These are phyloP conservation scores for Gallirallus australis DNA, from an alignment of 2,797 vertebrate species.

Conservation along the genomic window DNA sequence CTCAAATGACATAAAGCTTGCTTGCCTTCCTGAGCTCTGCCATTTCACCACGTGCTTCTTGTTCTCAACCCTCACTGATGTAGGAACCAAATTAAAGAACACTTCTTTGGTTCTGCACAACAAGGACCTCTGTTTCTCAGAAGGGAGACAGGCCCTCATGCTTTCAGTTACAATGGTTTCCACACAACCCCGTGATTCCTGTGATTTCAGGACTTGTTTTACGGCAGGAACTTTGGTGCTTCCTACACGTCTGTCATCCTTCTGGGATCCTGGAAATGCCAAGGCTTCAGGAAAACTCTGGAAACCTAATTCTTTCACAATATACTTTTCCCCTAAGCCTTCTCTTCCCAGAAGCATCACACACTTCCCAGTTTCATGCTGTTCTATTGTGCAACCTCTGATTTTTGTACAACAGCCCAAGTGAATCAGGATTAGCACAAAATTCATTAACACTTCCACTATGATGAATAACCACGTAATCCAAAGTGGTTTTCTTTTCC, in stretches of 20 bases:
- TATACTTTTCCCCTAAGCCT: not conserved
- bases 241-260: not conserved
- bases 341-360: not conserved
- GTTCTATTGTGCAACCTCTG: not conserved
- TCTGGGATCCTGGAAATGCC: not conserved
- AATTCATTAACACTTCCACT: not conserved
- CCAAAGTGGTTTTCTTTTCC: not conserved
- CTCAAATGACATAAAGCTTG: not conserved
- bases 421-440: not conserved
- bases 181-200: not conserved
- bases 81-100: not conserved
- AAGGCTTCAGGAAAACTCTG: not conserved
- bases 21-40: not conserved
- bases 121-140: not conserved
- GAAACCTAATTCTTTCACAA: not conserved
- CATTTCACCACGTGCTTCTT: not conserved
- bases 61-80: not conserved
- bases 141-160: not conserved
- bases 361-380: not conserved
- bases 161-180: not conserved
- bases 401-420: not conserved
- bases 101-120: not conserved
- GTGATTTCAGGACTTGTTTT: not conserved
- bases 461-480: not conserved
- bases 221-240: not conserved